Conservation (phyloP, 1,140 invertebrate species). For the Bombus confusus region DNA sequence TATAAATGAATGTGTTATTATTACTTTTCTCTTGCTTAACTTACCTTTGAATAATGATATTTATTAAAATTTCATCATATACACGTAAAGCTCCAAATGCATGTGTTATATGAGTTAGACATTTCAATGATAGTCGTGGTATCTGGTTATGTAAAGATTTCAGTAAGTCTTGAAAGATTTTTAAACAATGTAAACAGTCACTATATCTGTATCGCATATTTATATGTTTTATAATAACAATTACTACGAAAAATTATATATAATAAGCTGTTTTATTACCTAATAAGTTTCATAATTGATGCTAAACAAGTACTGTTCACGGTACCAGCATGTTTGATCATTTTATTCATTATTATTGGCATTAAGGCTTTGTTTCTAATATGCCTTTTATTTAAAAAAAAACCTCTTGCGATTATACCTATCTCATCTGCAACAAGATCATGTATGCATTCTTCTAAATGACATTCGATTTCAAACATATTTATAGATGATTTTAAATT, state of each 20-base stretch:
- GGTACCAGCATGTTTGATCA: constrained; percentile 72
- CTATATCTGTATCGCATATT: constrained; percentile 56
- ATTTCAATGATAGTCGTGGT: constrained; percentile 74
- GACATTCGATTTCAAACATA: constrained; percentile 84
- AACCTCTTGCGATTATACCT: constrained; percentile 84
- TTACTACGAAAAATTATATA: background rate
- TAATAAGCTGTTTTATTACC: constrained; percentile 59
- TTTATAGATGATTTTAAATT: constrained; percentile 74
- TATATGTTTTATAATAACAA: background rate
- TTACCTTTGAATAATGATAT: constrained; percentile 77
- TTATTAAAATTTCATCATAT: constrained; percentile 75
- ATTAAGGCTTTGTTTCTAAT: constrained; percentile 81
- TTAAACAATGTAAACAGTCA: background rate
- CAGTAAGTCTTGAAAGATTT: constrained; percentile 30
- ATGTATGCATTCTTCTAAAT: constrained; percentile 77
- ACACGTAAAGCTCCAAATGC: constrained; percentile 78
- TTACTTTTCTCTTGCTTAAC: constrained; percentile 25
- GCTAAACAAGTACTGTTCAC: constrained; percentile 82
- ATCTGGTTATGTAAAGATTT: constrained; percentile 25
- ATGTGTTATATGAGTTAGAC: constrained; percentile 83
- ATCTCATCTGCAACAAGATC: constrained; percentile 83
- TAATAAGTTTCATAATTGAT: constrained; percentile 83
- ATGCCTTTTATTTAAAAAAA: constrained; percentile 84
- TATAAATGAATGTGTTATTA: background rate
- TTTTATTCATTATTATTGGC: constrained; percentile 76